Evolutionary conservation across 2,113 vertebrate genomes (phyloP).

Genomic region (Cryptomyrus ogoouensis): DNA sequence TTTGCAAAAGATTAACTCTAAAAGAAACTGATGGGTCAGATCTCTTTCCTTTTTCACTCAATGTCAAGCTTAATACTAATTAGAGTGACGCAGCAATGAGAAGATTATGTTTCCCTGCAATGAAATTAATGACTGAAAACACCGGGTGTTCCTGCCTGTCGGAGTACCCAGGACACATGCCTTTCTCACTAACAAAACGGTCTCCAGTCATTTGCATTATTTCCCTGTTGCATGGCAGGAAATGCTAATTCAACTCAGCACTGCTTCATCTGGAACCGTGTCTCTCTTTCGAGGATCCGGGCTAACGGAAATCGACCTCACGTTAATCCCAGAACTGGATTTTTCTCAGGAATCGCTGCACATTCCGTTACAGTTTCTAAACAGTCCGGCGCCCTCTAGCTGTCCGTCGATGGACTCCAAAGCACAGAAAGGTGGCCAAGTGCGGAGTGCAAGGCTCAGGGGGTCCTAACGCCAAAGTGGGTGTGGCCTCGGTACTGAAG

Average conservation of each 20-base stretch:
- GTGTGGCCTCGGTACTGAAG: not conserved
- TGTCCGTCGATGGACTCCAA: not conserved
- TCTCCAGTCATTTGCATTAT: slow-evolving; percentile 33
- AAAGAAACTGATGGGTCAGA: slow-evolving; percentile 21
- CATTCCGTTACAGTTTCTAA: not conserved
- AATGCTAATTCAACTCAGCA: slow-evolving; percentile 13
- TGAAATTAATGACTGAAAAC: slow-evolving; percentile 32
- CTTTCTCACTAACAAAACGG: slow-evolving; percentile 29
- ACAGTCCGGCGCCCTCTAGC: not conserved
- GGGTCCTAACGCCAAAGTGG: not conserved
- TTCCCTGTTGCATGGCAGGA: slow-evolving; percentile 32
- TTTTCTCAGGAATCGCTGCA: not conserved
- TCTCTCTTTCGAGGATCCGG: slow-evolving; percentile 3
- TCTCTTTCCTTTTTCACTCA: slow-evolving; percentile 20
- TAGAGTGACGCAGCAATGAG: slow-evolving; percentile 11
- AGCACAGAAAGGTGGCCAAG: not conserved
- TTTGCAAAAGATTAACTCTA: slow-evolving; percentile 32
- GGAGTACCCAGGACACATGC: not conserved
- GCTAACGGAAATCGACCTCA: not conserved
- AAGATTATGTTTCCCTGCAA: slow-evolving; percentile 30
- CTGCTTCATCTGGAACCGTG: not conserved
- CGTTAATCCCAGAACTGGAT: not conserved
- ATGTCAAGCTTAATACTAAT: slow-evolving; percentile 32
- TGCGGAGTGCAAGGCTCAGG: not conserved
- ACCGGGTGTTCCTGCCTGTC: slow-evolving; percentile 6